Base-by-base conservation (phyloP, 2,113 vertebrate species). In the Hydropotes inermis region DNA sequence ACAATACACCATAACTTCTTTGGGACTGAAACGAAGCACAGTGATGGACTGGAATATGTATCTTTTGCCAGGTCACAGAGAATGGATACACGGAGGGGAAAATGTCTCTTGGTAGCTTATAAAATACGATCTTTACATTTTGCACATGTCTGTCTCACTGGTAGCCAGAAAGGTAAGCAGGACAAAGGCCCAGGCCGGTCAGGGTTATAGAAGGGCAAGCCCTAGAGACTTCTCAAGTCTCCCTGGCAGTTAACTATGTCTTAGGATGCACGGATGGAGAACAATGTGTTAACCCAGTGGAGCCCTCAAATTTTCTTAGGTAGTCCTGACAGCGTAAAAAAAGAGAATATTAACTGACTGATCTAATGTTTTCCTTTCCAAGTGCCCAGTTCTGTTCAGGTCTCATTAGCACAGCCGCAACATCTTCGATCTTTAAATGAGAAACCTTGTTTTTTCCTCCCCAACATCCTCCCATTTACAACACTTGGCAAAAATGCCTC, bases 311-410 rank as follows among this genome's bases (percentile, higher is more conserved):
- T 70, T 57, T 95, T 74, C 96, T 88, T 88, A 95, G 52, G 79
- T 45, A 91, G 17, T 54, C 17, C 74, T 43, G 28, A 92, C 28
- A 76, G 43, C 28, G 47, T 25, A 55, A 91, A 87, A 87, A 88
- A 4, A 87, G 67, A 91, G 67, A 91, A 14, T 91, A 52, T 64
- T 91, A 83, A 82, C 89, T 33, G 58, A 76, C 2, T 79, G 61
- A 43, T 79, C 92, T 94, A 90, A 82, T 45, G 74, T 43, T 74
- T 81, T 78, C 54, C 64, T 96, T 96, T 97, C 78, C 64, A 94
- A 90, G 55, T 45, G 50, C 30, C 81, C 83, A 95, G 47, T 76
- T 92, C 54, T 89, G 28, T 54, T 83, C 52, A 39, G 23, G 43
- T 76, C 8, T 94, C 2, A 58, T 74, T 64, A 23, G 89, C 4